Conservation (phyloP, 2,113 vertebrate genomes). For the Corythornis madagascariensis region DNA sequence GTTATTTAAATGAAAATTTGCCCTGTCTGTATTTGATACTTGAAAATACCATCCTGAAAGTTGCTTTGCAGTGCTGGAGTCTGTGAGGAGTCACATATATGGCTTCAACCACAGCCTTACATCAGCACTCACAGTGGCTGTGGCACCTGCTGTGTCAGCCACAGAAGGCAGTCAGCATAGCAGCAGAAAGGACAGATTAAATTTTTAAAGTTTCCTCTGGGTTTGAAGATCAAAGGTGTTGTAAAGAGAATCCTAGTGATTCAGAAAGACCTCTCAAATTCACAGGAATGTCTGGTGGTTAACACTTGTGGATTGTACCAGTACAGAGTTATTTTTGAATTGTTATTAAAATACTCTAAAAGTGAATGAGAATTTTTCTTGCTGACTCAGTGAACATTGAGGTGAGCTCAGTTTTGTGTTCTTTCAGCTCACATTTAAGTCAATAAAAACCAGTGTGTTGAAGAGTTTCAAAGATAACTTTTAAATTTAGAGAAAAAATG, state of each 20-base stretch:
- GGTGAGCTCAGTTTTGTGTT: background rate
- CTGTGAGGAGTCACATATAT: background rate
- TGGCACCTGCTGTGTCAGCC: background rate
- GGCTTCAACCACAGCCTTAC: background rate
- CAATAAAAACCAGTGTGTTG: background rate
- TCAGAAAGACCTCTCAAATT: background rate
- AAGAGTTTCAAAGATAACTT: background rate
- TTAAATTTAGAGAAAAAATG: background rate
- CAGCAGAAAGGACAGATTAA: background rate
- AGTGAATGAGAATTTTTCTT: background rate
- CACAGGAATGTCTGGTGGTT: background rate
- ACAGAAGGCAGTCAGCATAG: background rate
- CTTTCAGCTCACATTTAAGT: background rate
- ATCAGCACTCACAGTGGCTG: background rate
- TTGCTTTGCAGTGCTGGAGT: background rate
- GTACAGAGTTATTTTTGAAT: background rate
- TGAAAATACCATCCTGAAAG: background rate
- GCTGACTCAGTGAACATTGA: background rate
- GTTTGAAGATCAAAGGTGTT: background rate
- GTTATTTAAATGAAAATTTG: background rate
- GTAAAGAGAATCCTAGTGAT: background rate
- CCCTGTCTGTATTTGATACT: background rate
- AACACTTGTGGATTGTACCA: background rate
- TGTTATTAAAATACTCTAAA: background rate
- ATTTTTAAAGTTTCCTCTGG: background rate